Conservation (phyloP, 1,140 invertebrate species). For the Arion vulgaris region DNA sequence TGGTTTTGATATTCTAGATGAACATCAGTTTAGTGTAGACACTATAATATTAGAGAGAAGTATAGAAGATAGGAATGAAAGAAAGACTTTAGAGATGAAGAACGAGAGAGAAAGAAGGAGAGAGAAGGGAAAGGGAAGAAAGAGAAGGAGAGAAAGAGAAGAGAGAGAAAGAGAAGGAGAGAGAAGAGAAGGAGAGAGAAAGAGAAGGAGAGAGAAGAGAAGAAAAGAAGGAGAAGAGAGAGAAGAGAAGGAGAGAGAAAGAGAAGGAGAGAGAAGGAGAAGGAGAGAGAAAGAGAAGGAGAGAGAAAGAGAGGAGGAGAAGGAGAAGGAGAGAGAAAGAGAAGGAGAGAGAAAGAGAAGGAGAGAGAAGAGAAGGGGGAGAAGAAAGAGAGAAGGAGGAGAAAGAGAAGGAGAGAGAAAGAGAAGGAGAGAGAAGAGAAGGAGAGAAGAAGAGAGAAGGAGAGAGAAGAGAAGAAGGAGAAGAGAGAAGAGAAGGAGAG, state of each 20-base stretch:
- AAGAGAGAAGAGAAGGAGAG: slow-evolving; percentile 12
- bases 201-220: not conserved
- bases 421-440: no score
- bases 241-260: not conserved
- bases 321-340: not conserved
- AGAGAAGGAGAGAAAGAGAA: not conserved
- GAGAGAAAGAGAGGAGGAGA: not conserved
- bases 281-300: not conserved
- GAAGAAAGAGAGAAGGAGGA: not conserved
- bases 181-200: not conserved
- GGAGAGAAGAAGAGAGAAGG: not conserved
- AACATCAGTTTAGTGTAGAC: no score
- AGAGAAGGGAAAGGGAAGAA: not conserved
- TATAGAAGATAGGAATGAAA: no score
- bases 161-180: not conserved
- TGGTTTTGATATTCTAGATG: no score
- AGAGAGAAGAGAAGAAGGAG: not conserved
- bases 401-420: not conserved
- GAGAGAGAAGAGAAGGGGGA: no score
- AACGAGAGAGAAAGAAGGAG: not conserved
- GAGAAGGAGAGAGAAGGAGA: not conserved
- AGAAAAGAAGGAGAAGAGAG: not conserved
- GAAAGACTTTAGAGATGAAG: not conserved
- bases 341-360: no score
- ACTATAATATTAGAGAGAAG: no score